Conservation (phyloP, 1,140 invertebrate species). For the Trichonephila inaurata region DNA sequence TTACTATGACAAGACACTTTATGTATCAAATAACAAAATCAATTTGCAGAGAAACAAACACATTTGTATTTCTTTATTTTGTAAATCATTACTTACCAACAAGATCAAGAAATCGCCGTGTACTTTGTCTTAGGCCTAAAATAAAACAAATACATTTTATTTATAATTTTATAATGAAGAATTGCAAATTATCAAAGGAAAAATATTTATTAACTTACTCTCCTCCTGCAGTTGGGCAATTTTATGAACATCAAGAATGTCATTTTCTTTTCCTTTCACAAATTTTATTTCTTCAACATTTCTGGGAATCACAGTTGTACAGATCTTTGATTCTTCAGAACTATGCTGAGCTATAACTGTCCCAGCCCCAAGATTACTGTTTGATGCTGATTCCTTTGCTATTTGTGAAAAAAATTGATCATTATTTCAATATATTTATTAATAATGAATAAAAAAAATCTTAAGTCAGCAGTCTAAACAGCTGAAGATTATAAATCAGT, state of each 20-base stretch:
- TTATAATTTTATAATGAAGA: neutral
- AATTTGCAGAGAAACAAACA: too few relatives aligned
- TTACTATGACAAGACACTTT: too few relatives aligned
- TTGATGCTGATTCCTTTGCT: neutral
- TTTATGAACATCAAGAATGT: slow-evolving; percentile 55
- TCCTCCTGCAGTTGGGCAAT: slow-evolving; percentile 69
- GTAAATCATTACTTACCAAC: neutral
- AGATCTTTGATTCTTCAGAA: neutral
- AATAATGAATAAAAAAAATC: too few relatives aligned
- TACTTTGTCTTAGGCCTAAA: slow-evolving; percentile 35
- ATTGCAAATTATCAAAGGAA: neutral
- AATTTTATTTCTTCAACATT: neutral
- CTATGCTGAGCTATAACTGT: neutral
- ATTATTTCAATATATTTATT: too few relatives aligned
- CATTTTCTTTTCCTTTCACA: slow-evolving; percentile 49
- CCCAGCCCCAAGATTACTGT: neutral
- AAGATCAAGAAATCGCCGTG: neutral
- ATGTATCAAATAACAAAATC: too few relatives aligned
- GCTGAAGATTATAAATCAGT: too few relatives aligned
- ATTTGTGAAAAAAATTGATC: neutral
- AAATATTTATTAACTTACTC: slow-evolving; percentile 46
- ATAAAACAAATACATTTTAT: slow-evolving; percentile 18
- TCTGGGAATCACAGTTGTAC: neutral
- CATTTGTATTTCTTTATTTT: too few relatives aligned
- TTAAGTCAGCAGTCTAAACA: too few relatives aligned